Conservation (phyloP, 2,113 vertebrate species). For the Lagopus muta region DNA sequence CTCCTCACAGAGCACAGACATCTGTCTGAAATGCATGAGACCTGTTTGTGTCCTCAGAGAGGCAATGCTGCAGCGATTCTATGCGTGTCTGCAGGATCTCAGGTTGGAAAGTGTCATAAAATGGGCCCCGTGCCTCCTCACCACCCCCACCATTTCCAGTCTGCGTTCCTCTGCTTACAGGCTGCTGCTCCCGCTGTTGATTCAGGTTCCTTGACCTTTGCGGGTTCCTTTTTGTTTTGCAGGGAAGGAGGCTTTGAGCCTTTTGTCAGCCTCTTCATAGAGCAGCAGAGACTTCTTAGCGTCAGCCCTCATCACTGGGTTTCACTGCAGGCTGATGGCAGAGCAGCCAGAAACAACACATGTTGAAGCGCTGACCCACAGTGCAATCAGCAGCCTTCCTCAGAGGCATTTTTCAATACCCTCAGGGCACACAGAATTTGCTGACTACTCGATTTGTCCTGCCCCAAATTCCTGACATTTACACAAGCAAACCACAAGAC, state of each 20-base stretch:
- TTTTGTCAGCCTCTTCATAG: not conserved
- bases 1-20: not conserved
- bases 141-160: not conserved
- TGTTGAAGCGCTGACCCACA: constrained; percentile 7
- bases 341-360: constrained; percentile 1
- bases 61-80: not conserved
- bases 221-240: not conserved
- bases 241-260: not conserved
- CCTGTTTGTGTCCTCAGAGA: not conserved
- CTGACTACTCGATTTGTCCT: constrained; percentile 34
- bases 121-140: accelerated
- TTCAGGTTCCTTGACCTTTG: not conserved
- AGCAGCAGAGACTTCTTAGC: not conserved
- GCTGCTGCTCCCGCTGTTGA: not conserved
- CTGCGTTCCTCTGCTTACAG: not conserved
- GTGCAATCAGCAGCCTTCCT: constrained; percentile 22
- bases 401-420: constrained; percentile 35
- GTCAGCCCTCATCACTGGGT: accelerated
- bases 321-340: not conserved
- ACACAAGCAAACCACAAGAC: constrained; percentile 40
- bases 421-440: constrained; percentile 26
- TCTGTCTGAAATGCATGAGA: not conserved
- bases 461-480: constrained; percentile 21
- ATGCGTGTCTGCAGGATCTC: not conserved
- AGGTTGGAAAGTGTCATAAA: not conserved